phyloP scores from a whole-genome alignment of 2,113 vertebrate species.

The Ifrita kowaldi region DNA sequence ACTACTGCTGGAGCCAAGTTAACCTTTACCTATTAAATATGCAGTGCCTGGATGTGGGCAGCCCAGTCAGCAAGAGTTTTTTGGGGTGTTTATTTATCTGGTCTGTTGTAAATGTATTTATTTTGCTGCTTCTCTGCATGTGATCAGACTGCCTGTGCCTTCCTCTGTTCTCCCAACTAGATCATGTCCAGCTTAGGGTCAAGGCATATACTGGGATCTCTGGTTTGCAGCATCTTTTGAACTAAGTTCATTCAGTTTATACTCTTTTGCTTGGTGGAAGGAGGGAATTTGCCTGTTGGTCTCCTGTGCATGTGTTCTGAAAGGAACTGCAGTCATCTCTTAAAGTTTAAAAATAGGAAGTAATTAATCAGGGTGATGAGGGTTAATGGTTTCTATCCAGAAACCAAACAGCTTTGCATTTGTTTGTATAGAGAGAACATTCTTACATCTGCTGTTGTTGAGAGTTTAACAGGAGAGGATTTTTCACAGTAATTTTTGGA shows the following conservation, averaged over 20 bases:
- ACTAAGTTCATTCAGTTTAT: background rate
- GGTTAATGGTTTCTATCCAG: slow-evolving; percentile 47
- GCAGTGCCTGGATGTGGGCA: background rate
- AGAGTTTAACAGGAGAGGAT: background rate
- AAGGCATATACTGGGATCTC: background rate
- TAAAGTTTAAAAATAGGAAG: slow-evolving; percentile 45
- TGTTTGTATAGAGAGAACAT: background rate
- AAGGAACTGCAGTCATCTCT: background rate
- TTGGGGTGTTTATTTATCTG: background rate
- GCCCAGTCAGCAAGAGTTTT: background rate
- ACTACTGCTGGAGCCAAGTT: background rate
- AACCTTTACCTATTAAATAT: background rate
- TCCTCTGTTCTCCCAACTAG: background rate
- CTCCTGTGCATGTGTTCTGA: background rate
- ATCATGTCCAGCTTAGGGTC: background rate
- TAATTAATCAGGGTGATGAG: slow-evolving; percentile 30
- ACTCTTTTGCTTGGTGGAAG: background rate
- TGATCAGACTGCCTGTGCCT: background rate
- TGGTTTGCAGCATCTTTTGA: background rate
- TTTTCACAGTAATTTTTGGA: background rate
- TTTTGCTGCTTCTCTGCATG: background rate
- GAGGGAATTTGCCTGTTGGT: background rate
- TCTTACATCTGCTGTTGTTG: background rate
- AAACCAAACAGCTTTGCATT: slow-evolving; percentile 22
- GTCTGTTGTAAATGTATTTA: background rate